Base-by-base conservation (phyloP, 2,888 invertebrate genomes). In the Eumacrocentrus americanus region DNA sequence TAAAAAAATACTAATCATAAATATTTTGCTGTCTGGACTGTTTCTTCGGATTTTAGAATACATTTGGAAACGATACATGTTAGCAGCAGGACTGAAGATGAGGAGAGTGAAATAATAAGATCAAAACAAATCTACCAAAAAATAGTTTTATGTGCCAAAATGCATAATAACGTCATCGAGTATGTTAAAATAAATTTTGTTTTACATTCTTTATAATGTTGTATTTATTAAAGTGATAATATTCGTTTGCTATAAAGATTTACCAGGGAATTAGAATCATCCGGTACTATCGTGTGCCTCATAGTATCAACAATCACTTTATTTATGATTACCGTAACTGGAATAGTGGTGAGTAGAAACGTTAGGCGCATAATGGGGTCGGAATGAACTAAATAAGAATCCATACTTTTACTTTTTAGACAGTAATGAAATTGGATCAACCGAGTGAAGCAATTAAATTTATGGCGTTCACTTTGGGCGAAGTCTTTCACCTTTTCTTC, bases 311-410 rank as follows among this genome's bases (percentile, higher is more conserved):
- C 9, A 6, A 11, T 40, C 25, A 66, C 59, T 29, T 62, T 64
- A 58, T n/a, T 54, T 2, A 55, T 66, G 42, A 61, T 66, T 16
- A 62, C 64, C 37, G 57, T 61, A 6, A 64, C 64, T 3, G 66
- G 66, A 47, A 50, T 64, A 16, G 59, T 61, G 54, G 66, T 64
- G 35, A 2, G 42, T 35, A 46, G n/a, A n/a, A n/a, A 6, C 12
- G n/a, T n/a, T 14, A 18, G 11, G 11, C 6, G n/a, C 5, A 20
- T 20, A 29, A 3, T 34, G 29, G 29, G 9, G 29, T 29, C 9
- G 29, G 29, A 23, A 2, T 16, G 5, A 7, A 42, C 18, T 2
- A 52, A n/a, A 14, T 34, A 9, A n/a, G 14, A 46, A 14, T n/a
- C 14, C 5, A 35, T 11, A 29, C 2, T 23, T 11, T 12, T 42